These are phyloP conservation scores for Acrobasis suavella DNA, from an alignment of 2,888 invertebrate species.

Conservation along the genomic window DNA sequence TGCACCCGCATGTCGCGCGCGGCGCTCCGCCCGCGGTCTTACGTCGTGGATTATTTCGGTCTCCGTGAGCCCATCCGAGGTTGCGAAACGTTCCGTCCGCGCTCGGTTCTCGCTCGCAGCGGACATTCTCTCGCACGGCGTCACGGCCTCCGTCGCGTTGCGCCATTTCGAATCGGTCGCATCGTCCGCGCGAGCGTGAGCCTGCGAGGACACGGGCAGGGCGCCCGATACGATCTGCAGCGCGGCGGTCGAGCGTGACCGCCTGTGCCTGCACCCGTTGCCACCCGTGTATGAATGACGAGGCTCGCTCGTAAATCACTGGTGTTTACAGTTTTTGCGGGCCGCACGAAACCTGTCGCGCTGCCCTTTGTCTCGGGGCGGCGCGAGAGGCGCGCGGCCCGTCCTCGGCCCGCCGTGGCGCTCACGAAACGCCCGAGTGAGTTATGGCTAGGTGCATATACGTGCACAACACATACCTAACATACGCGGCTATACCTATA, in stretches of 20 bases:
- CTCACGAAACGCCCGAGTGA: slow-evolving; percentile 61
- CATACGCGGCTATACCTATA: slow-evolving; percentile 66
- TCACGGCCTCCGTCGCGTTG: slow-evolving; percentile 79
- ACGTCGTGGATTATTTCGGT: slow-evolving; percentile 74
- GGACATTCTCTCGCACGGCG: slow-evolving; percentile 80
- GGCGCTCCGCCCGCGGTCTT: slow-evolving; percentile 53
- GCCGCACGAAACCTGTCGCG: slow-evolving; percentile 65
- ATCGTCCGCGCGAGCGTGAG: slow-evolving; percentile 61
- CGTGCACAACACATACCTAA: slow-evolving; percentile 53
- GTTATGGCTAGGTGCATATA: slow-evolving; percentile 71
- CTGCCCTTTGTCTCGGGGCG: slow-evolving; percentile 68
- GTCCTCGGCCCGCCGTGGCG: slow-evolving; percentile 49
- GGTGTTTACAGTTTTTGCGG: slow-evolving; percentile 78
- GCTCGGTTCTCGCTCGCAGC: slow-evolving; percentile 69
- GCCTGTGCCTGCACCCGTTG: slow-evolving; percentile 52
- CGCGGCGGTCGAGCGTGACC: slow-evolving; percentile 79
- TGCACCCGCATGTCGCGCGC: slow-evolving; percentile 44
- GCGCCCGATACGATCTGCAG: slow-evolving; percentile 66
- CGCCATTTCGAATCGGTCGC: slow-evolving; percentile 76
- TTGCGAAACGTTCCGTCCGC: slow-evolving; percentile 76
- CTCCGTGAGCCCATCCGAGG: slow-evolving; percentile 67
- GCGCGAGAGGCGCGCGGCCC: slow-evolving; percentile 52
- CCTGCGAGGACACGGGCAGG: slow-evolving; percentile 61
- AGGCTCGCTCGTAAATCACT: slow-evolving; percentile 65
- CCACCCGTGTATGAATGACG: slow-evolving; percentile 60